These are phyloP conservation scores for Gallinago media DNA, from an alignment of 2,113 vertebrate genomes.

Conservation along the genomic window DNA sequence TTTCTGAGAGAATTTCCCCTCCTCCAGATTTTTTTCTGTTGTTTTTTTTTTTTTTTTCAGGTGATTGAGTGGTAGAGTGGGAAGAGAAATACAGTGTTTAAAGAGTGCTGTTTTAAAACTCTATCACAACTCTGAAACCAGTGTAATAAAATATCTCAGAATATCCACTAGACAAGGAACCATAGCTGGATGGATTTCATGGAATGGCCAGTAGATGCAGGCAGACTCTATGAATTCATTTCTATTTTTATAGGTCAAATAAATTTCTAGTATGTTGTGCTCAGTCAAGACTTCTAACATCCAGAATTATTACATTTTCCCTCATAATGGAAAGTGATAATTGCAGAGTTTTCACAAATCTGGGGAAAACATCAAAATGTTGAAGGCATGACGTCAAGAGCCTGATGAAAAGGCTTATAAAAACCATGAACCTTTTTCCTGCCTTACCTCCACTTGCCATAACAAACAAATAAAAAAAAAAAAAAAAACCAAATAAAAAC, in stretches of 20 bases:
- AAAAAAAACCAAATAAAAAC: too few species aligned
- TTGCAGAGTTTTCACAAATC: background rate
- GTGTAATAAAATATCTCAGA: background rate
- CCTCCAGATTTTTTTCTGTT: background rate
- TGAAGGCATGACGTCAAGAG: background rate
- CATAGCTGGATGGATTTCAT: background rate
- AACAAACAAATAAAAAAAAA: background rate
- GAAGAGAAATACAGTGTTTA: background rate
- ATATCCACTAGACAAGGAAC: background rate
- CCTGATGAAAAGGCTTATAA: background rate
- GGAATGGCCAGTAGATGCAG: background rate
- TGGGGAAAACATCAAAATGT: background rate
- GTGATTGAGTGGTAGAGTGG: rapidly evolving
- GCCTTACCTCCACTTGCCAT: background rate
- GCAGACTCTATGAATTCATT: background rate
- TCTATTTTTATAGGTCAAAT: background rate
- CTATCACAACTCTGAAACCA: background rate
- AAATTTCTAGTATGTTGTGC: background rate
- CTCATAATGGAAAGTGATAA: background rate
- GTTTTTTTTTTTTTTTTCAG: background rate
- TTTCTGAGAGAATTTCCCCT: background rate
- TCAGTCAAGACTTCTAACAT: background rate
- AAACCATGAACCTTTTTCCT: background rate
- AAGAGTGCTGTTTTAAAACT: background rate
- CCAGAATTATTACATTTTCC: background rate